Evolutionary conservation across 2,888 invertebrate species (phyloP), one percentile per base, ranked within the genome.

Genomic region (Habroteleia sp.): DNA sequence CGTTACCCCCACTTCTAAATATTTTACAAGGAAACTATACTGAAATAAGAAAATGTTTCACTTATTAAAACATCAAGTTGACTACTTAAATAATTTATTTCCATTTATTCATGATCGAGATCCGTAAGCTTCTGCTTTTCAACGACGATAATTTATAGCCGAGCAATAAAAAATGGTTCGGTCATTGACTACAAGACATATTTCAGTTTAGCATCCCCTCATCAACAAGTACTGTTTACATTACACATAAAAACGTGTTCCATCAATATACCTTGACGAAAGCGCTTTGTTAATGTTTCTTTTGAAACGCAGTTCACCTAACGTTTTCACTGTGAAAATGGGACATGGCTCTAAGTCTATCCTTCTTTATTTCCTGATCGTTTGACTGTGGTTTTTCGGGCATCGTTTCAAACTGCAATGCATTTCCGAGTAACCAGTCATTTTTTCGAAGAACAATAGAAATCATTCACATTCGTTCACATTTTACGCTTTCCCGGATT

Each of bases 241-340:
- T 31, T 54, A 17, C 27, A 8, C 27, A 20, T 50, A 29, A 33
- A 50, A 33, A 37, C 56, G 39, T 31, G 20, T 31, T 39, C 20
- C 65, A 65, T 65, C 65, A 46, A 52, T 54, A 46, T 62, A 71
- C 71, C 71, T 71, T 62, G 60, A 48, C 54, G 62, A 62, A 69
- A 60, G 69, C 62, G 52, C 60, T 71, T 71, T 56, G 71, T 54
- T 62, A 54, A 48, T 68, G 35, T 37, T 56, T 56, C 46, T 41
- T 56, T 56, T 23, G 39, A 63, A 52, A 65, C 65, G 37, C 27
- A 50, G 58, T 68, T 71, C 71, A 71, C 62, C 71, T 62, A 48
- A 71, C 56, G 56, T 56, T 63, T 37, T 56, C 63, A 25, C 56
- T 27, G 50, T 33, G 54, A 46, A 50, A 48, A 72, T 41, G 27